Conservation (phyloP, 2,797 vertebrate genomes). For the Ammospiza maritima region DNA sequence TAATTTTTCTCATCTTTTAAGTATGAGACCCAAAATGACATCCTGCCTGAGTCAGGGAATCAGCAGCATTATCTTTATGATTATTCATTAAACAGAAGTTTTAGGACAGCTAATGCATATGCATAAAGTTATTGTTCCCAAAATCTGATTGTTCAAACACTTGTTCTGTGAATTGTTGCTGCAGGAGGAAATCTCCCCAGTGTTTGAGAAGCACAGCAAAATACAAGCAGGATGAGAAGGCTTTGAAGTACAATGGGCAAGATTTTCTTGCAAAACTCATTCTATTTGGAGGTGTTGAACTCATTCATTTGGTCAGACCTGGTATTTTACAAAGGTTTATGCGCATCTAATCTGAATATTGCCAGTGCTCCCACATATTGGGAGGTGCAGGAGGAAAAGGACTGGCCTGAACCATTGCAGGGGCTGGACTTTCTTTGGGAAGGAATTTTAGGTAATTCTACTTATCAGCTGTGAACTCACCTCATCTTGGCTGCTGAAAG, state of each 20-base stretch:
- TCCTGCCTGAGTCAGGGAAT: background rate
- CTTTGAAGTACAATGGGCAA: background rate
- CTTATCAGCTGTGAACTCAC: background rate
- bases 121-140: background rate
- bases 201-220: background rate
- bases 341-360: background rate
- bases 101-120: constrained; percentile 10
- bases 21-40: background rate
- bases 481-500: background rate
- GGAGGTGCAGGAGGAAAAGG: background rate
- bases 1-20: constrained; percentile 8
- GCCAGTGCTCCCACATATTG: background rate
- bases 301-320: background rate
- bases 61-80: background rate
- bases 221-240: background rate
- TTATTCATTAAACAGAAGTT: constrained; percentile 38
- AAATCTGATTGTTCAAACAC: background rate
- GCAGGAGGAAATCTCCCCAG: background rate
- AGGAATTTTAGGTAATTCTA: background rate
- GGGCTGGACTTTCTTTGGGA: background rate
- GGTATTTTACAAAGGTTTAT: background rate
- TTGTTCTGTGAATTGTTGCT: background rate
- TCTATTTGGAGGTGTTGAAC: background rate
- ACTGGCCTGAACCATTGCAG: background rate
- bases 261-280: background rate